Conservation (phyloP, 1,140 invertebrate genomes). For the Mya arenaria region DNA sequence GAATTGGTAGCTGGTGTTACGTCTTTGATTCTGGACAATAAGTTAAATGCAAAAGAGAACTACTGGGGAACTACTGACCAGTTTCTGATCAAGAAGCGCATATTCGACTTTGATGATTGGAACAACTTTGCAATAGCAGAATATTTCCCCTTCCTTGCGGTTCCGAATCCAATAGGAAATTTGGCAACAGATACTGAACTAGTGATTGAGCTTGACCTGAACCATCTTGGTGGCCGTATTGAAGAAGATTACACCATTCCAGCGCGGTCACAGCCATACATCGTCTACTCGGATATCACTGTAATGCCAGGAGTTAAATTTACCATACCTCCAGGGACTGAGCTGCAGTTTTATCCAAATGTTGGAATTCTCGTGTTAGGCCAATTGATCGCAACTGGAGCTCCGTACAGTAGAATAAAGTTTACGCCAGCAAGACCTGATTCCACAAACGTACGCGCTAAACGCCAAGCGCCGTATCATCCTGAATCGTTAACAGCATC, state of each 20-base stretch:
- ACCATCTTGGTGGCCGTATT: constrained; percentile 91
- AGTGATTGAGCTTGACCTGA: constrained; percentile 70
- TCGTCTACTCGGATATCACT: constrained; percentile 95
- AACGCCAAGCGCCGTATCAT: neutral
- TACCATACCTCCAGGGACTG: constrained; percentile 93
- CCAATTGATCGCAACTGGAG: constrained; percentile 92
- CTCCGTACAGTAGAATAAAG: constrained; percentile 85
- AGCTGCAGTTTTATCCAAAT: constrained; percentile 97
- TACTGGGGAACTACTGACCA: constrained; percentile 94
- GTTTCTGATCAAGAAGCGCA: constrained; percentile 88
- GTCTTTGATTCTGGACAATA: constrained; percentile 89
- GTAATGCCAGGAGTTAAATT: constrained; percentile 95
- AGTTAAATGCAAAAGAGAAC: constrained; percentile 94
- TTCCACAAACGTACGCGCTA: constrained; percentile 48
- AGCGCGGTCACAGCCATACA: constrained; percentile 87
- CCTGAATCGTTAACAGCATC: neutral
- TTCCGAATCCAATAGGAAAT: constrained; percentile 70
- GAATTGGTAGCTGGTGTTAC: constrained; percentile 92
- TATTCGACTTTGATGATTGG: constrained; percentile 99
- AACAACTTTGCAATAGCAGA: constrained; percentile 97
- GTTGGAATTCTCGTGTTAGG: constrained; percentile 98
- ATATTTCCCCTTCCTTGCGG: constrained; percentile 92
- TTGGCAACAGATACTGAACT: constrained; percentile 81
- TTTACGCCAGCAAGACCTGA: constrained; percentile 64
- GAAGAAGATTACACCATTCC: constrained; percentile 87